Evolutionary conservation across 2,797 vertebrate species (phyloP).

Genomic region (Catostomus latipinnis): DNA sequence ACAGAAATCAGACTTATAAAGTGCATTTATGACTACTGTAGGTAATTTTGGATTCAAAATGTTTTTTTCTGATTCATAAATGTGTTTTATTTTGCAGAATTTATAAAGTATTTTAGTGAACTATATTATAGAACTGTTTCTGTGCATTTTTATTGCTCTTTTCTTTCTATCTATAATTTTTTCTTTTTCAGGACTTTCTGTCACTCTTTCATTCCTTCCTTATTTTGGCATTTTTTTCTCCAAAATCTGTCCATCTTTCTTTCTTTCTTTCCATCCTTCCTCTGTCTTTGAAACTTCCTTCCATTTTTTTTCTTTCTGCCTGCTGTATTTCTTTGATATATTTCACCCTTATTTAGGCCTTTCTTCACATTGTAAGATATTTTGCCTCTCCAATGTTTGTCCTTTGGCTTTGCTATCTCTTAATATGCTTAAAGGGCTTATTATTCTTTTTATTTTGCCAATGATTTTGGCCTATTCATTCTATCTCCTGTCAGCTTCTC

Average conservation of each 20-base stretch:
- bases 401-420: neutral
- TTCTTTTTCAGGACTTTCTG: neutral
- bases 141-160: neutral
- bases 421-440: neutral
- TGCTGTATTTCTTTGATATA: too few species aligned
- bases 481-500: neutral
- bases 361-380: too few species aligned
- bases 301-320: too few species aligned
- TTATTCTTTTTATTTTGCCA: neutral
- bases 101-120: too few species aligned
- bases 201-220: neutral
- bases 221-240: constrained; percentile 16
- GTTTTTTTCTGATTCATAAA: too few species aligned
- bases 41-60: too few species aligned
- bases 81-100: too few species aligned
- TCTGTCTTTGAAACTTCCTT: neutral
- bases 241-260: neutral
- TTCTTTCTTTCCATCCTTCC: neutral
- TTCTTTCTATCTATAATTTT: neutral
- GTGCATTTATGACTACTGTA: too few species aligned
- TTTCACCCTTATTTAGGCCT: too few species aligned
- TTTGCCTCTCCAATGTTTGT: neutral
- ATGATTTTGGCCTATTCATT: neutral
- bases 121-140: neutral
- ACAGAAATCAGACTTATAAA: neutral